Conservation (phyloP, 2,888 invertebrate genomes). For the Eurois occulta region DNA sequence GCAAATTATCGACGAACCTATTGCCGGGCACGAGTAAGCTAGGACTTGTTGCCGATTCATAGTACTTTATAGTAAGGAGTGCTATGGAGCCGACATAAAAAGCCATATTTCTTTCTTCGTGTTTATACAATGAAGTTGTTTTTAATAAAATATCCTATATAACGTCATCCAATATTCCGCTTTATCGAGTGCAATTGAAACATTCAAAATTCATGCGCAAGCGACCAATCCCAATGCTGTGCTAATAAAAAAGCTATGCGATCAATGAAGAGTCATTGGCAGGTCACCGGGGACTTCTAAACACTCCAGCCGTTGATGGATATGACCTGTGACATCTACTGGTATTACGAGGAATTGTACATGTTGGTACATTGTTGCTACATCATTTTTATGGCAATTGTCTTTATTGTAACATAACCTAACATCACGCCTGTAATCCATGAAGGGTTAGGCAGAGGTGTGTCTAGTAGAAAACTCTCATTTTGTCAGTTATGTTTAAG, state of each 20-base stretch:
- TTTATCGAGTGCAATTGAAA: constrained; percentile 42
- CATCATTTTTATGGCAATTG: neutral
- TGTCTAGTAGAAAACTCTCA: no score
- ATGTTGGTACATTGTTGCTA: constrained; percentile 9
- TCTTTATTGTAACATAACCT: neutral
- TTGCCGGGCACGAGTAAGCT: neutral
- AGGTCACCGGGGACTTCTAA: constrained; percentile 28
- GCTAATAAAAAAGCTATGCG: constrained; percentile 57
- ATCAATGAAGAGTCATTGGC: constrained; percentile 53
- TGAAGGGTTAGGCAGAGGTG: no score
- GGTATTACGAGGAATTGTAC: neutral
- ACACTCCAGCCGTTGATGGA: constrained; percentile 57
- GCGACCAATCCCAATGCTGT: constrained; percentile 27
- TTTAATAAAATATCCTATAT: constrained; percentile 25
- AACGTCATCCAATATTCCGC: constrained; percentile 13
- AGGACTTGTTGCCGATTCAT: neutral
- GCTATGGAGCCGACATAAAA: no score
- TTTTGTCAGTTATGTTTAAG: no score
- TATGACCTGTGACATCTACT: constrained; percentile 38
- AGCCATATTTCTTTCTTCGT: neutral
- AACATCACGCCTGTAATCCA: no score
- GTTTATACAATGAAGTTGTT: neutral
- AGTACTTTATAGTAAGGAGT: no score
- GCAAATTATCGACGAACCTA: neutral
- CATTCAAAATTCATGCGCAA: constrained; percentile 35